Evolutionary conservation across 2,888 invertebrate species (phyloP).

Genomic region (Tethea ocularis): DNA sequence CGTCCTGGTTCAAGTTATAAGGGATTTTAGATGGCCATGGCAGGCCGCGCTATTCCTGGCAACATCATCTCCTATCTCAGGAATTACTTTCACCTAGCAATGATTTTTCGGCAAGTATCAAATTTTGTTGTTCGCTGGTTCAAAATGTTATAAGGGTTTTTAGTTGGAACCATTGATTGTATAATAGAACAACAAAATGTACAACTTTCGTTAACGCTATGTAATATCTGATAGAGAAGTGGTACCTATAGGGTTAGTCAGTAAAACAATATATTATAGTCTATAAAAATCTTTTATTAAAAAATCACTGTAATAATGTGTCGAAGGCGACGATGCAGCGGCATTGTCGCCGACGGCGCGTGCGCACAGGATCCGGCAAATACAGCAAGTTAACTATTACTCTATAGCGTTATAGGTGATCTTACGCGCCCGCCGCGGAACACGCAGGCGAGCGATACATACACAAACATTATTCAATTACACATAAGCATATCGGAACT

Average conservation of each 20-base stretch:
- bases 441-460: constrained; percentile 45
- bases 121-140: too few relatives aligned
- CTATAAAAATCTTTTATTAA: constrained; percentile 81
- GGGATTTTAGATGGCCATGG: too few relatives aligned
- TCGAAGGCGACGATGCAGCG: constrained; percentile 43
- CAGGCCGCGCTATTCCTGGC: too few relatives aligned
- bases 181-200: too few relatives aligned
- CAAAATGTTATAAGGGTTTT: too few relatives aligned
- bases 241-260: constrained; percentile 8
- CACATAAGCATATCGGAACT: constrained; percentile 68
- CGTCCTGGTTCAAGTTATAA: too few relatives aligned
- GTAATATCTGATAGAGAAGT: too few relatives aligned
- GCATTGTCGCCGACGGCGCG: constrained; percentile 46
- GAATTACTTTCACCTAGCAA: too few relatives aligned
- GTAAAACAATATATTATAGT: constrained; percentile 55
- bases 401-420: constrained; percentile 61
- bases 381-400: constrained; percentile 66
- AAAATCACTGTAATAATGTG: constrained; percentile 79
- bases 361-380: constrained; percentile 59
- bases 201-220: too few relatives aligned
- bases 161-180: too few relatives aligned
- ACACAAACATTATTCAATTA: constrained; percentile 62
- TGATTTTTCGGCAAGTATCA: too few relatives aligned
- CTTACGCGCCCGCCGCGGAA: constrained; percentile 50
- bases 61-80: too few relatives aligned